Percentiles rank a stretch among this genome's conserved stretches.
phyloP scores from a whole-genome alignment of 2,797 vertebrate genomes.

The Dallia pectoralis region DNA sequence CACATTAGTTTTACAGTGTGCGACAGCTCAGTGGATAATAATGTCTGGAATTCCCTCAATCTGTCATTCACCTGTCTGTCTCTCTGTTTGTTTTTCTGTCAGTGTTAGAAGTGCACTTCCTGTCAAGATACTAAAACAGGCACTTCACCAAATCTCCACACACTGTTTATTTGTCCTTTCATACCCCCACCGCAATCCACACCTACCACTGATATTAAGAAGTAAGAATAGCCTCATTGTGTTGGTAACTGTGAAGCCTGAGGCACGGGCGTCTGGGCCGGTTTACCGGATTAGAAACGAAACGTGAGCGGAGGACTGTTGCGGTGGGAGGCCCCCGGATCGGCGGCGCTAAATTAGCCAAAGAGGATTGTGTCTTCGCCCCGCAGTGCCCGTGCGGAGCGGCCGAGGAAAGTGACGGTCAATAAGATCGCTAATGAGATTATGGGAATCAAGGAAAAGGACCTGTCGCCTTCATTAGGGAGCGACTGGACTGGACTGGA shows the following conservation, averaged over 20 bases:
- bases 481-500: conserved; percentile 47
- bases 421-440: conserved; percentile 84
- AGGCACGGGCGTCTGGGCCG: conserved; percentile 21
- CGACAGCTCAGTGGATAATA: not conserved
- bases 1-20: not conserved
- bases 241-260: conserved; percentile 2
- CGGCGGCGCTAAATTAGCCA: conserved; percentile 75
- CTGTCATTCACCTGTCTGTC: conserved; percentile 20
- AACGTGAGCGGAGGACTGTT: conserved; percentile 25
- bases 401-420: conserved; percentile 68
- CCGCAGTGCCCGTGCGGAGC: conserved; percentile 42
- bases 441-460: conserved; percentile 69
- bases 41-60: not conserved
- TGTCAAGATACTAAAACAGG: not conserved
- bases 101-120: not conserved
- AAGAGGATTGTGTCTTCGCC: conserved; percentile 79
- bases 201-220: conserved; percentile 68
- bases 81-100: conserved; percentile 11
- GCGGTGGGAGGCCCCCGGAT: conserved; percentile 59
- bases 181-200: conserved; percentile 42
- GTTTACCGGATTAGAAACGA: conserved; percentile 36
- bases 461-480: conserved; percentile 72
- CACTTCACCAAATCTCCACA: not conserved
- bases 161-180: not conserved
- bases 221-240: conserved; percentile 32